Evolutionary conservation across 2,888 invertebrate genomes (phyloP).

Genomic region (Volucella inanis): DNA sequence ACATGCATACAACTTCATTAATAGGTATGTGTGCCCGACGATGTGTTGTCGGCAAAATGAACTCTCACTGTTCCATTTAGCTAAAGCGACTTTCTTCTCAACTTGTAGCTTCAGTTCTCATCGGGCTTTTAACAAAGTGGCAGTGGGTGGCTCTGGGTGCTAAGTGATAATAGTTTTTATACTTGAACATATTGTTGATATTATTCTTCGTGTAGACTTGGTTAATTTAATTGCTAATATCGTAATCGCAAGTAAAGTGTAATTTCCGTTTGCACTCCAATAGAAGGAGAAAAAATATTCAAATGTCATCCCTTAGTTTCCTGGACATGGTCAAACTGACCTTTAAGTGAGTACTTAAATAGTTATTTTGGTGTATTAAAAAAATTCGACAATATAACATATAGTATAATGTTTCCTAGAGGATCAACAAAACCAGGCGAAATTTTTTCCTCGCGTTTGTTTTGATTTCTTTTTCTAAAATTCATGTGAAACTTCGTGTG

Average conservation of each 20-base stretch:
- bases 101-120: constrained; percentile 25
- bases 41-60: neutral
- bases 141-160: neutral
- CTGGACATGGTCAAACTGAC: constrained; percentile 54
- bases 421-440: neutral
- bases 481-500: neutral
- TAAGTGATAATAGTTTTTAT: neutral
- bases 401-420: neutral
- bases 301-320: constrained; percentile 54
- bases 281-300: neutral
- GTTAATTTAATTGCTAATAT: neutral
- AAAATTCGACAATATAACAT: too few species aligned
- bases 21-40: too few species aligned
- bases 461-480: neutral
- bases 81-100: constrained; percentile 25
- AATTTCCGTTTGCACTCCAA: neutral
- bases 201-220: neutral
- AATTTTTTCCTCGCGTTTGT: neutral
- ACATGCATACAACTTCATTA: too few species aligned
- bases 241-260: neutral
- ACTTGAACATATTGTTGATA: neutral
- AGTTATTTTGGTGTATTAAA: neutral
- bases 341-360: constrained; percentile 42
- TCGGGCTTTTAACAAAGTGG: constrained; percentile 18
- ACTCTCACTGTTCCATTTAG: constrained; percentile 4